phyloP scores from a whole-genome alignment of 2,888 invertebrate species.

The Dryobotodes eremita region DNA sequence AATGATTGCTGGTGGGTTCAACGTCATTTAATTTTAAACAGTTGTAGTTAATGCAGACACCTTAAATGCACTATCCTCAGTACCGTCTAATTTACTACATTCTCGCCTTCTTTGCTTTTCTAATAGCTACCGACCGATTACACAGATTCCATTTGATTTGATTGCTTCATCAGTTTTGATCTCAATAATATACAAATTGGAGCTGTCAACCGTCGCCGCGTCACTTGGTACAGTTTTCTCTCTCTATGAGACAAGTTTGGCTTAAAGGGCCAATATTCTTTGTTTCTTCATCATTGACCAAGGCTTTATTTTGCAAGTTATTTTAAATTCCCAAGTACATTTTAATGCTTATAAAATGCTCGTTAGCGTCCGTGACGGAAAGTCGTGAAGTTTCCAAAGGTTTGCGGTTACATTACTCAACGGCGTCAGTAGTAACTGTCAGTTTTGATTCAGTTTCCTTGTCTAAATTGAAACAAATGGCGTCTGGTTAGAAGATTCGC shows the following conservation, averaged over 20 bases:
- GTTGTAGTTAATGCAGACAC: neutral
- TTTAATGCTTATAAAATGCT: constrained; percentile 52
- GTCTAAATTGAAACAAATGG: constrained; percentile 39
- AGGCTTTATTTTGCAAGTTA: constrained; percentile 5
- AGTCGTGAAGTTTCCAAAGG: constrained; percentile 61
- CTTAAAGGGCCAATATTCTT: neutral
- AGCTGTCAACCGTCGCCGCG: neutral
- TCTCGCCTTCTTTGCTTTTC: neutral
- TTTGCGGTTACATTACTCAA: constrained; percentile 54
- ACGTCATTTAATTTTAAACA: neutral
- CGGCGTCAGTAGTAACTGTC: constrained; percentile 15
- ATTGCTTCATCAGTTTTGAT: constrained; percentile 22
- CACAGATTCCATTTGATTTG: neutral
- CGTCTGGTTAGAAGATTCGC: constrained; percentile 20
- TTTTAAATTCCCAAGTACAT: constrained; percentile 24
- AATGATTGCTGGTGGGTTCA: neutral
- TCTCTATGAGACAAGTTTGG: neutral
- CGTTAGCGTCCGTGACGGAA: constrained; percentile 55
- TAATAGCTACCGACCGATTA: neutral
- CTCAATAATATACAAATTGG: constrained; percentile 11
- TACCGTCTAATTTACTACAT: neutral
- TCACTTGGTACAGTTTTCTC: neutral
- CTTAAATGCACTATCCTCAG: neutral
- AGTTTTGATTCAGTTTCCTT: constrained; percentile 31
- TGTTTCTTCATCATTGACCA: constrained; percentile 23